Conservation (phyloP, 2,113 vertebrate genomes). For the Myrmecobius fasciatus region DNA sequence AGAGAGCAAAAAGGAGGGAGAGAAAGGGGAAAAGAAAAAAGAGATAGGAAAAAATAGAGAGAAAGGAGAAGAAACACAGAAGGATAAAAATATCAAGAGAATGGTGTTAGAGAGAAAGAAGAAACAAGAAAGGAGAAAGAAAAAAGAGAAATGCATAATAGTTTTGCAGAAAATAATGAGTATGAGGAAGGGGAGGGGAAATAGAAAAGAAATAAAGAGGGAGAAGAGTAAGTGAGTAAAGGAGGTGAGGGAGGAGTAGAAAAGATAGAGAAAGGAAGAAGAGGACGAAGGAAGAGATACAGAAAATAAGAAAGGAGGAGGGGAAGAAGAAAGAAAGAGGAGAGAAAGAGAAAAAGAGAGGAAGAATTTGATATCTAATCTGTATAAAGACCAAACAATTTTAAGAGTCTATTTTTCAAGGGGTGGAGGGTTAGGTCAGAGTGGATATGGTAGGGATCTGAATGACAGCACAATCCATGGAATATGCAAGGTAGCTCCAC, state of each 20-base stretch:
- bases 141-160: not conserved
- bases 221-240: not conserved
- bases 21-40: too few relatives aligned
- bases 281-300: not conserved
- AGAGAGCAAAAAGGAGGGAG: too few relatives aligned
- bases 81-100: not conserved
- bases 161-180: not conserved
- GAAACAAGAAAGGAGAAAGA: constrained; percentile 31
- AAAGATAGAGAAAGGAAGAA: not conserved
- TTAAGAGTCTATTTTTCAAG: not conserved
- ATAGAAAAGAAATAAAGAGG: not conserved
- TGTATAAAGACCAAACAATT: not conserved
- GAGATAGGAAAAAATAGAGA: constrained; percentile 49
- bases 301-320: not conserved
- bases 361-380: not conserved
- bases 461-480: not conserved
- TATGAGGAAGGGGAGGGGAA: not conserved
- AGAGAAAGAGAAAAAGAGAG: not conserved
- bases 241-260: not conserved
- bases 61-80: not conserved
- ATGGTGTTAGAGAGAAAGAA: not conserved
- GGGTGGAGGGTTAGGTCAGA: too few relatives aligned
- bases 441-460: not conserved
- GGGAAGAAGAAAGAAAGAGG: not conserved
- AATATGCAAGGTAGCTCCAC: not conserved